phyloP scores from a whole-genome alignment of 2,888 invertebrate genomes.

The Branchellion lobata region DNA sequence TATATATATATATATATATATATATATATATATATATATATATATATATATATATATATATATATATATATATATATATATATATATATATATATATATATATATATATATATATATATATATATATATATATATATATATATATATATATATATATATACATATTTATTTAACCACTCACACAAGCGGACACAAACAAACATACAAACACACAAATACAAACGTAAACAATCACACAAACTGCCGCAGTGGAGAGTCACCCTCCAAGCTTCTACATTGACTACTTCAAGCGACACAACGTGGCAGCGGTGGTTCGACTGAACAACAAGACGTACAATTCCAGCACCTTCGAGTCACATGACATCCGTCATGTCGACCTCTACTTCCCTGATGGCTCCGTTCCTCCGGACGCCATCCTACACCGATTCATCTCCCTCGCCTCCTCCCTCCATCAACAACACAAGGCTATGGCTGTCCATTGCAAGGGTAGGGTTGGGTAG shows the following conservation, averaged over 20 bases:
- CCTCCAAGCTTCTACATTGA: conserved; percentile 88
- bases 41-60: too few species aligned
- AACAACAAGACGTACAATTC: conserved; percentile 92
- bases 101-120: too few species aligned
- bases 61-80: too few species aligned
- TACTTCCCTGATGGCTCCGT: conserved; percentile 95
- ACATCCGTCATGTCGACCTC: conserved; percentile 89
- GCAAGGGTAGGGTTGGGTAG: conserved; percentile 68
- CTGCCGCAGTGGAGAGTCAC: conserved; percentile 65
- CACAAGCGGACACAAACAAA: too few species aligned
- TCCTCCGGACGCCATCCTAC: conserved; percentile 84
- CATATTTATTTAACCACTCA: too few species aligned
- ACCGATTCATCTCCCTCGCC: conserved; percentile 81
- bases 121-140: too few species aligned
- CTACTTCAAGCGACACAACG: conserved; percentile 81
- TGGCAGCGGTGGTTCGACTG: conserved; percentile 81
- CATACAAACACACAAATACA: too few species aligned
- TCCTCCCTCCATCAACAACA: conserved; percentile 71
- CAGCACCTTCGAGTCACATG: conserved; percentile 78
- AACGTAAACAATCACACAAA: too few species aligned
- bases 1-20: too few species aligned
- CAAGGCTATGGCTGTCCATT: conserved; percentile 94
- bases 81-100: too few species aligned
- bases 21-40: too few species aligned
- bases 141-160: too few species aligned